Evolutionary conservation across 2,888 invertebrate genomes (phyloP).

Genomic region (Tortricodes alternella): DNA sequence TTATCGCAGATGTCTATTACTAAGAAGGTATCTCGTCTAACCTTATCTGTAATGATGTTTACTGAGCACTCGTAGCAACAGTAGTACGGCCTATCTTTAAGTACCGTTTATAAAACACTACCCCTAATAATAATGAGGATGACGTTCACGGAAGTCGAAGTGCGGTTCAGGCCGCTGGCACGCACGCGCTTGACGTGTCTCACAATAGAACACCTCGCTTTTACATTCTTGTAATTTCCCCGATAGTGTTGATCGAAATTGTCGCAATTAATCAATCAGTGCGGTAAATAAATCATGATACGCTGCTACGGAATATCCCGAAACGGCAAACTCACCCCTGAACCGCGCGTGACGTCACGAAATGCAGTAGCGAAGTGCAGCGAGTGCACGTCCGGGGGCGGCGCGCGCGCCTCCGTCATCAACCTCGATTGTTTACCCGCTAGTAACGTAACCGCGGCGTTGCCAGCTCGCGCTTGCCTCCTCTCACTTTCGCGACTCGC

Average conservation of each 20-base stretch:
- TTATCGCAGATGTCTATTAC: neutral
- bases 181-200: conserved; percentile 39
- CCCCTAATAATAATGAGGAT: conserved; percentile 51
- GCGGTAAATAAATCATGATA: too few species aligned
- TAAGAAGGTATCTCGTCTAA: neutral
- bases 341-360: conserved; percentile 62
- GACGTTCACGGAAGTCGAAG: conserved; percentile 60
- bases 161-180: conserved; percentile 35
- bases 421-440: conserved; percentile 78
- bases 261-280: neutral
- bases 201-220: conserved; percentile 11
- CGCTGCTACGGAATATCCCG: neutral
- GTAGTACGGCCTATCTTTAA: conserved; percentile 12
- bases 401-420: conserved; percentile 73
- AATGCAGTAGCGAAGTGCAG: conserved; percentile 33
- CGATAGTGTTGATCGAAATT: neutral
- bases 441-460: conserved; percentile 75
- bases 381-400: conserved; percentile 65
- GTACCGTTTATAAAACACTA: conserved; percentile 44
- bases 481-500: conserved; percentile 78
- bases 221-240: neutral
- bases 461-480: conserved; percentile 74
- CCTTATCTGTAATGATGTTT: conserved; percentile 11
- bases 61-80: conserved; percentile 14
- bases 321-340: conserved; percentile 23